Conservation (phyloP, 1,140 invertebrate species). For the Drosophila orena region DNA sequence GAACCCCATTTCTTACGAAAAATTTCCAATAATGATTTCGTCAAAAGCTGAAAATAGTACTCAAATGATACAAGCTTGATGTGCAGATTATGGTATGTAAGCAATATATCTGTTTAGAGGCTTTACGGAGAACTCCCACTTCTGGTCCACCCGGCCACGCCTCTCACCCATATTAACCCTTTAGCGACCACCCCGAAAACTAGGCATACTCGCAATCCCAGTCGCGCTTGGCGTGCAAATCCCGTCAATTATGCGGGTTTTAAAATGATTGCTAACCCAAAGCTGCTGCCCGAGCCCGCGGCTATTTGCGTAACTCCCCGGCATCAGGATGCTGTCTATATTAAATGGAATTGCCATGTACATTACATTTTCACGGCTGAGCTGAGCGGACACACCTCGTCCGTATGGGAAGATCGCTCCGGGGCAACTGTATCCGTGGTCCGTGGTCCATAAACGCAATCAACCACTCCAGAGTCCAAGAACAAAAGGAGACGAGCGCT, state of each 20-base stretch:
- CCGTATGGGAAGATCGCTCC: conserved; percentile 32
- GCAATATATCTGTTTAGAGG: conserved; percentile 8
- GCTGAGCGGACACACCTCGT: conserved; percentile 75
- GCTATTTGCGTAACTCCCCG: conserved; percentile 77
- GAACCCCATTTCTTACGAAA: too few relatives aligned
- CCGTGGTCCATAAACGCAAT: conserved; percentile 66
- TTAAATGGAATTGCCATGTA: conserved; percentile 75
- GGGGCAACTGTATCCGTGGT: conserved; percentile 47
- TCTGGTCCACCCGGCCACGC: conserved; percentile 25
- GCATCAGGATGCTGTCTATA: conserved; percentile 58
- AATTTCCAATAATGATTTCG: too few relatives aligned
- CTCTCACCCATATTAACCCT: conserved; percentile 33
- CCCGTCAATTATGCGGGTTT: conserved; percentile 82
- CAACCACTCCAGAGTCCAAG: conserved; percentile 66
- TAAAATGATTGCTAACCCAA: conserved; percentile 72
- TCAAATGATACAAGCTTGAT: neutral
- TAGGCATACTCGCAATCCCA: conserved; percentile 1
- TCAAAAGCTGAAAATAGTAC: too few relatives aligned
- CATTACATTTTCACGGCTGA: conserved; percentile 78
- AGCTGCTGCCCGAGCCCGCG: conserved; percentile 43
- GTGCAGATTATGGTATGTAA: neutral
- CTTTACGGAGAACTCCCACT: conserved; percentile 6
- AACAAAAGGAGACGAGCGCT: conserved; percentile 31
- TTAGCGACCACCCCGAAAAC: conserved; percentile 11
- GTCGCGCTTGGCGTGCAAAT: conserved; percentile 69